Evolutionary conservation across 2,113 vertebrate species (phyloP).

Genomic region (Speoplatyrhinus poulsoni): DNA sequence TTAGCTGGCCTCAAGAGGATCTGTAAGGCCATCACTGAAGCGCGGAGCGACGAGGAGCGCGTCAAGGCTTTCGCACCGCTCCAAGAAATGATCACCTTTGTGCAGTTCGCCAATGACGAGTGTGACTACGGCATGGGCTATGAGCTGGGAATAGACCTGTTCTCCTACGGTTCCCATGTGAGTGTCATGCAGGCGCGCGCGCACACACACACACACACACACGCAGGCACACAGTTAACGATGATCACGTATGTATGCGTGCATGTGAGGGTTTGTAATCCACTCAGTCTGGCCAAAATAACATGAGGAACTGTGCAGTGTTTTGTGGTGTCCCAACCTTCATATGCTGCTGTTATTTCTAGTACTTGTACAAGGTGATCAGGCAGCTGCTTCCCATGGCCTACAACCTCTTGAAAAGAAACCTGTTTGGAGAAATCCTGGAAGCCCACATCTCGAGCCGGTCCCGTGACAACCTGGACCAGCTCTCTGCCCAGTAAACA

Average conservation of each 20-base stretch:
- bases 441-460: constrained; percentile 85
- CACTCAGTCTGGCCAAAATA: too few species aligned
- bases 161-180: constrained; percentile 93
- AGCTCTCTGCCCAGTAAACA: constrained; percentile 74
- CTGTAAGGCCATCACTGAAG: constrained; percentile 89
- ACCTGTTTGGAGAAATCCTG: constrained; percentile 88
- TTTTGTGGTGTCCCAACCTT: background rate
- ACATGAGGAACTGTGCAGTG: too few species aligned
- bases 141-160: constrained; percentile 92
- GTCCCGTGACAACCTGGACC: constrained; percentile 80
- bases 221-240: background rate
- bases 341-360: background rate
- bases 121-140: constrained; percentile 98
- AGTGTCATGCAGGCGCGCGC: constrained; percentile 62
- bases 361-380: constrained; percentile 97
- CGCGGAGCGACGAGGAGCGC: constrained; percentile 83
- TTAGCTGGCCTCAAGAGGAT: constrained; percentile 87
- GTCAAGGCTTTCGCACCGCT: constrained; percentile 92
- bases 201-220: background rate
- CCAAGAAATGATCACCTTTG: constrained; percentile 93
- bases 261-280: too few species aligned
- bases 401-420: constrained; percentile 88
- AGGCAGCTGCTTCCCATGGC: constrained; percentile 91
- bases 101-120: constrained; percentile 99
- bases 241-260: too few species aligned